Evolutionary conservation across 2,888 invertebrate genomes (phyloP).

Genomic region (Caenorhabditis japonica): DNA sequence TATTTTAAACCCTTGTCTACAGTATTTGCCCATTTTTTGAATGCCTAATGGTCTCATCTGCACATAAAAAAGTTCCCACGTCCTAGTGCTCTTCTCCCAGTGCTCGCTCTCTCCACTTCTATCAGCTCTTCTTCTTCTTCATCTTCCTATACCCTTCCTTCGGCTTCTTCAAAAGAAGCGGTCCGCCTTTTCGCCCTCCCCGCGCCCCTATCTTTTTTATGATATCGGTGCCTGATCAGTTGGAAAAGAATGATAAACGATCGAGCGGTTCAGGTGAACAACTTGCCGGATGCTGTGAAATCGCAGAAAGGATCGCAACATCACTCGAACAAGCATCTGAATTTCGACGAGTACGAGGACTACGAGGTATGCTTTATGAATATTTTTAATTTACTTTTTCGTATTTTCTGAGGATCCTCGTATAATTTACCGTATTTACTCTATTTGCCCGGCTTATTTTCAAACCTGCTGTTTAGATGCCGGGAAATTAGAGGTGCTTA

Average conservation of each 20-base stretch:
- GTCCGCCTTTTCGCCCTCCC: constrained; percentile 4
- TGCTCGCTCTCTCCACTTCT: constrained; percentile 13
- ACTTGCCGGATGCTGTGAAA: constrained; percentile 64
- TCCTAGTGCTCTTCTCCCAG: neutral
- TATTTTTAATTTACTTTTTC: too few relatives aligned
- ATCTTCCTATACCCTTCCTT: constrained; percentile 1
- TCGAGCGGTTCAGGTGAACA: constrained; percentile 67
- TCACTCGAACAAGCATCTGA: constrained; percentile 40
- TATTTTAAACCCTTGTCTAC: neutral
- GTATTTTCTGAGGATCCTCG: too few relatives aligned
- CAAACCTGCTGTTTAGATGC: too few relatives aligned
- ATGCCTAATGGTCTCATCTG: neutral
- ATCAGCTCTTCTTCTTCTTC: constrained; percentile 20
- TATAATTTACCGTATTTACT: too few relatives aligned
- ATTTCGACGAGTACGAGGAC: constrained; percentile 69
- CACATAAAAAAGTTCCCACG: constrained; percentile 4
- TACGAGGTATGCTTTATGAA: constrained; percentile 69
- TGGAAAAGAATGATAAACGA: constrained; percentile 6
- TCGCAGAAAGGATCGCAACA: constrained; percentile 50
- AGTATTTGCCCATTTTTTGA: neutral
- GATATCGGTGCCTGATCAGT: neutral
- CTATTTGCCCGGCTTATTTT: too few relatives aligned
- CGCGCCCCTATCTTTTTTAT: neutral
- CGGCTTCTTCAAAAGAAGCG: constrained; percentile 21
- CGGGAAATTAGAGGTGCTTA: too few relatives aligned